A percentile compares a stretch with the other conserved stretches of the same genome.
phyloP scores from a whole-genome alignment of 2,888 invertebrate genomes.

The Bombylius discolor region DNA sequence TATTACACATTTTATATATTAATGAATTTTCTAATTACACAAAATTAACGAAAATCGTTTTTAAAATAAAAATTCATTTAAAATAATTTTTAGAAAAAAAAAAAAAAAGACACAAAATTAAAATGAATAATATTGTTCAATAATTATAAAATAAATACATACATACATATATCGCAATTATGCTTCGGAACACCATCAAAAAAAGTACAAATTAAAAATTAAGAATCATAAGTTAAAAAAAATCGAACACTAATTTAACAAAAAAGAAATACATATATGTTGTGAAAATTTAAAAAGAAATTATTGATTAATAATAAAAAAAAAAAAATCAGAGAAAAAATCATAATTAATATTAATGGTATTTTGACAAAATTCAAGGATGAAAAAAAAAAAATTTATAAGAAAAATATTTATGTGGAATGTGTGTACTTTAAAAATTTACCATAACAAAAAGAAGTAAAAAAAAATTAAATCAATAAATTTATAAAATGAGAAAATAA shows the following conservation, averaged over 20 bases:
- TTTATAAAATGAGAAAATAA: conserved; percentile 1
- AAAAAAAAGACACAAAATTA: conserved; percentile 2
- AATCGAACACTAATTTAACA: background rate
- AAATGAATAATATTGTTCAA: conserved; percentile 1
- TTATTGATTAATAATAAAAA: background rate
- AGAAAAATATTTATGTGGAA: background rate
- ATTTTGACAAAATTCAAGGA: background rate
- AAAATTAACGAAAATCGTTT: background rate
- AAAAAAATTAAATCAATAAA: background rate
- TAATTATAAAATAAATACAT: background rate
- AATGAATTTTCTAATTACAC: too few relatives aligned
- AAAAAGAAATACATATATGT: background rate
- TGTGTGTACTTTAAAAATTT: background rate
- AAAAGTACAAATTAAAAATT: conserved; percentile 12
- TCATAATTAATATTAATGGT: too few relatives aligned
- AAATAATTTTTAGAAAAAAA: conserved; percentile 1
- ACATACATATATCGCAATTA: conserved; percentile 5
- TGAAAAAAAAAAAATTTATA: conserved; percentile 4
- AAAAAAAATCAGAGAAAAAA: background rate
- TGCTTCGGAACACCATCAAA: conserved; percentile 13
- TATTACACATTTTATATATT: too few relatives aligned
- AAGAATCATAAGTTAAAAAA: background rate
- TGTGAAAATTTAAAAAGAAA: background rate
- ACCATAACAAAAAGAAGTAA: too few relatives aligned
- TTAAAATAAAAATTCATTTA: conserved; percentile 4